A percentile compares a stretch with the other conserved stretches of the same genome.
Conservation (phyloP, 2,113 vertebrate genomes). For the Alectura lathami region DNA sequence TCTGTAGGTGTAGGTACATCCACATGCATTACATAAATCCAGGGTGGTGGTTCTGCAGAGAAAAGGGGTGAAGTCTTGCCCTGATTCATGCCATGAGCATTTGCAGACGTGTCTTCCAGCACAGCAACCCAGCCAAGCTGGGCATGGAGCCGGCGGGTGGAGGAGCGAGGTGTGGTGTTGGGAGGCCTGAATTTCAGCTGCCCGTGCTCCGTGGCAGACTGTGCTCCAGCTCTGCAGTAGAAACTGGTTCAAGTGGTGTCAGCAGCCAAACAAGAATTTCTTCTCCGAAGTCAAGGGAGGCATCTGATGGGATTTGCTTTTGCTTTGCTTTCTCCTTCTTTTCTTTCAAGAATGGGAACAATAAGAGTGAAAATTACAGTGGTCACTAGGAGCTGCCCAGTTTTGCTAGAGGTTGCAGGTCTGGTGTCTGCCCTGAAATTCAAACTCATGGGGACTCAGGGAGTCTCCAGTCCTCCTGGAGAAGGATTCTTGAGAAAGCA, state of each 20-base stretch:
- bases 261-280: background rate
- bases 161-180: background rate
- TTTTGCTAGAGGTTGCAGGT: background rate
- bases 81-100: no score
- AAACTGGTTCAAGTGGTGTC: background rate
- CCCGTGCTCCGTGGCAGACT: background rate
- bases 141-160: background rate
- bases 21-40: background rate
- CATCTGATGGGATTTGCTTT: background rate
- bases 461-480: background rate
- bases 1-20: background rate
- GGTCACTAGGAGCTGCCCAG: fast-evolving
- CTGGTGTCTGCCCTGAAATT: background rate
- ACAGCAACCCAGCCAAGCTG: background rate
- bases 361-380: fast-evolving
- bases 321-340: background rate
- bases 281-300: background rate
- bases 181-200: background rate
- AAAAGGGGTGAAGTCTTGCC: background rate
- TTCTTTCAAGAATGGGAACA: background rate
- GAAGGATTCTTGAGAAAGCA: background rate
- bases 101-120: background rate
- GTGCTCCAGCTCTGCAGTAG: background rate
- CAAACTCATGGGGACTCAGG: background rate
- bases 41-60: background rate